Evolutionary conservation across 2,888 invertebrate genomes (phyloP).

Genomic region (Syrphus vitripennis): DNA sequence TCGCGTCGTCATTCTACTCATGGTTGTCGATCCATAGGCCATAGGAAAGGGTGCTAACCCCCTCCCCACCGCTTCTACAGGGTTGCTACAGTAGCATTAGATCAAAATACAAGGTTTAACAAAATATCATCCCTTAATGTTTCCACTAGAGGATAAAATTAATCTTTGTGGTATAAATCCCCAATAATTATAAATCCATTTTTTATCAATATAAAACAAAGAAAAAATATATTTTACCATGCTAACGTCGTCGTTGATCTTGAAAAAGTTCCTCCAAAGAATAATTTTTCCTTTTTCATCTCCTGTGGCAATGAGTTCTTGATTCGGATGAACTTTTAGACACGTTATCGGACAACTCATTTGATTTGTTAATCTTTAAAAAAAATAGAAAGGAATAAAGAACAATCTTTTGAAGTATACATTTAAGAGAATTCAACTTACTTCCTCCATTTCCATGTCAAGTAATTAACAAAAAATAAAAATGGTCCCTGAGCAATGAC

Average conservation of each 20-base stretch:
- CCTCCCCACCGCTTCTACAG: too few species aligned
- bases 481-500: conserved; percentile 73
- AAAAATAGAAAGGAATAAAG: not conserved
- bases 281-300: conserved; percentile 85
- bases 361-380: conserved; percentile 73
- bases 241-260: not conserved
- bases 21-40: too few species aligned
- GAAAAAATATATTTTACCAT: not conserved
- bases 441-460: conserved; percentile 74
- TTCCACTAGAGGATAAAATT: too few species aligned
- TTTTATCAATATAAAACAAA: too few species aligned
- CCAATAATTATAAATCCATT: too few species aligned
- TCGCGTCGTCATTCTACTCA: too few species aligned
- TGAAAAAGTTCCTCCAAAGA: conserved; percentile 83
- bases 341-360: conserved; percentile 82
- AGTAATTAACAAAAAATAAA: conserved; percentile 76
- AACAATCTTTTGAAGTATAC: not conserved
- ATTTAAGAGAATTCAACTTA: conserved; percentile 55
- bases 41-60: too few species aligned
- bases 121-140: too few species aligned
- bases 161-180: too few species aligned
- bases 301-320: conserved; percentile 86
- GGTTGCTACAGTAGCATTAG: too few species aligned
- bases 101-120: too few species aligned
- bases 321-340: conserved; percentile 86